Percentiles rank a stretch among this genome's conserved stretches.
These are phyloP conservation scores for Vespertilio murinus DNA, from an alignment of 2,797 vertebrate genomes.

Conservation along the genomic window DNA sequence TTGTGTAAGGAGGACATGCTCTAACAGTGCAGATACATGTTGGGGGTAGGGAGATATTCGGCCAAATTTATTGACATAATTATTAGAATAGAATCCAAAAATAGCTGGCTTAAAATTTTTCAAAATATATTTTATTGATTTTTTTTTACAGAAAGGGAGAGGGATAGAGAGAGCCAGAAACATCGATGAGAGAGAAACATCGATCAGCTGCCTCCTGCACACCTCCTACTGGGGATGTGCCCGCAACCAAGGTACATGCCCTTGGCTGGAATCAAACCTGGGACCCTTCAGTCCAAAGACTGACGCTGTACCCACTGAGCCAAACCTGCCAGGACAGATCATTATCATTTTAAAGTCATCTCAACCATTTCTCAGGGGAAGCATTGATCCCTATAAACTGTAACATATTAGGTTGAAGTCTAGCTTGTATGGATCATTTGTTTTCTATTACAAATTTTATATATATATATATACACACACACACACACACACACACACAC, in stretches of 20 bases:
- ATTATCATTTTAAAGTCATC: neutral
- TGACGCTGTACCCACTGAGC: no score
- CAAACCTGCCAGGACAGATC: neutral
- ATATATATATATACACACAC: no score
- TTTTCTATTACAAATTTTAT: neutral
- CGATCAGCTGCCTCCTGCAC: no score
- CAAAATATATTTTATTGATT: no score
- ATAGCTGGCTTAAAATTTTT: neutral
- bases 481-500: no score
- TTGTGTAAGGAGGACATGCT: neutral
- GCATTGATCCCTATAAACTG: neutral
- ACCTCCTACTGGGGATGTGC: no score
- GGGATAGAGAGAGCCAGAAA: no score
- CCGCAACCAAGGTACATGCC: no score
- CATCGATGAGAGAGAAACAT: no score
- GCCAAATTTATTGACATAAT: neutral
- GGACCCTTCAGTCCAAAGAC: no score
- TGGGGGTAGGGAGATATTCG: neutral
- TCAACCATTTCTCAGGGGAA: neutral
- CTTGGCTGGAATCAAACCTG: no score
- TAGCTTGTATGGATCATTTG: neutral
- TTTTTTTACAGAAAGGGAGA: no score
- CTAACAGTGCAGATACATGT: neutral
- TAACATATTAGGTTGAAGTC: neutral
- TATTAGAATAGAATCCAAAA: neutral